Evolutionary conservation across 2,113 vertebrate species (phyloP).

Genomic region (Nannospalax galili): DNA sequence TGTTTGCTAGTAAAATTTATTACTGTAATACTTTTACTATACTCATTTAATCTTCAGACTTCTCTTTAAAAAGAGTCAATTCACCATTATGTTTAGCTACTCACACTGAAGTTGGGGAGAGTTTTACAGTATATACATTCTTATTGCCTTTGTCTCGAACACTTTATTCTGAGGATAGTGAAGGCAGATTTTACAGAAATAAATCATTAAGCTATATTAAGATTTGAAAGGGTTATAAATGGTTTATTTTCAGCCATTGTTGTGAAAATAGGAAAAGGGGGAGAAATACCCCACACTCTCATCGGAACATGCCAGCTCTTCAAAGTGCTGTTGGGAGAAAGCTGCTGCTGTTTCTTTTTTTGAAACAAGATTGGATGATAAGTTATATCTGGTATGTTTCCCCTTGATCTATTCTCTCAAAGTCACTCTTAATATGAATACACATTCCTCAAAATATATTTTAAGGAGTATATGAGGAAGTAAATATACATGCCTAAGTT

Average conservation of each 20-base stretch:
- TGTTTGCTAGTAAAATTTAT: slow-evolving; percentile 83
- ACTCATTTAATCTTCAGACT: slow-evolving; percentile 68
- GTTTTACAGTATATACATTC: not conserved
- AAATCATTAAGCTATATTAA: slow-evolving; percentile 71
- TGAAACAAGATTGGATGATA: slow-evolving; percentile 52
- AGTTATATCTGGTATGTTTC: slow-evolving; percentile 57
- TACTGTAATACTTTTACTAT: slow-evolving; percentile 76
- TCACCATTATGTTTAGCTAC: slow-evolving; percentile 67
- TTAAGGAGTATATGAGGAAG: slow-evolving; percentile 33
- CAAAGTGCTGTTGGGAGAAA: slow-evolving; percentile 12
- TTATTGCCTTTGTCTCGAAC: slow-evolving; percentile 69
- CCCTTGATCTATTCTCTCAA: slow-evolving; percentile 60
- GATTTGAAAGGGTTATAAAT: slow-evolving; percentile 66
- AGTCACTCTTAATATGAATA: slow-evolving; percentile 59
- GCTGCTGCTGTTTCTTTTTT: not conserved
- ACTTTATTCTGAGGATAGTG: slow-evolving; percentile 71
- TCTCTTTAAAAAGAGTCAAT: slow-evolving; percentile 70
- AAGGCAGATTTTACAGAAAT: slow-evolving; percentile 66
- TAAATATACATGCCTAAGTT: slow-evolving; percentile 51
- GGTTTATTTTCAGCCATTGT: slow-evolving; percentile 64
- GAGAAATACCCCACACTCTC: not conserved
- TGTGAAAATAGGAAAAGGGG: slow-evolving; percentile 55
- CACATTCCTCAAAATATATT: slow-evolving; percentile 74
- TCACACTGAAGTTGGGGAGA: not conserved
- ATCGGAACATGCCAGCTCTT: slow-evolving; percentile 63